Conservation (phyloP, 2,888 invertebrate genomes). For the Mantis religiosa region DNA sequence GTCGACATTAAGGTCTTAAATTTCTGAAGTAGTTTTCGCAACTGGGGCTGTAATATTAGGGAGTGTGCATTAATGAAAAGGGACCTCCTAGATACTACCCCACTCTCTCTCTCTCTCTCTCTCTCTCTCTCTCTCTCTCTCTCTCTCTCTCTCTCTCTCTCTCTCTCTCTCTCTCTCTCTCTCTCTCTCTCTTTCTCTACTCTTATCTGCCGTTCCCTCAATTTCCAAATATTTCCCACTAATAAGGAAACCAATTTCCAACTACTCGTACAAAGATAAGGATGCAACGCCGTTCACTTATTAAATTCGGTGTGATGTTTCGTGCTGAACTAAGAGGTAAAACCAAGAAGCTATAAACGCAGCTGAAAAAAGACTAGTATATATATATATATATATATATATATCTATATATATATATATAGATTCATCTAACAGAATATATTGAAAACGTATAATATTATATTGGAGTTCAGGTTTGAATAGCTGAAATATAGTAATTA, state of each 20-base stretch:
- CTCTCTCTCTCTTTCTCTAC: neutral
- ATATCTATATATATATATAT: too few species aligned
- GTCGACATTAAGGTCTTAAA: neutral
- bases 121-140: neutral
- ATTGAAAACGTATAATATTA: too few species aligned
- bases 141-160: neutral
- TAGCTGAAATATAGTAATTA: too few species aligned
- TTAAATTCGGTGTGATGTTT: neutral
- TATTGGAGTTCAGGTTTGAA: too few species aligned
- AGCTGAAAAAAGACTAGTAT: too few species aligned
- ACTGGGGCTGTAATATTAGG: neutral
- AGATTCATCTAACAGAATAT: too few species aligned
- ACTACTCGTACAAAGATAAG: neutral
- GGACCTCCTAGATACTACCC: neutral
- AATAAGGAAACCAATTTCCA: neutral
- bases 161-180: neutral
- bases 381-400: too few species aligned
- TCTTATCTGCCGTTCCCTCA: neutral
- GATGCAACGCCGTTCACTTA: neutral
- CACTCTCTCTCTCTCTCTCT: neutral
- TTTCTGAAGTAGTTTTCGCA: neutral
- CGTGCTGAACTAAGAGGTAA: too few species aligned
- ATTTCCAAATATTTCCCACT: neutral
- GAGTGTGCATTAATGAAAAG: neutral
- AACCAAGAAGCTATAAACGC: too few species aligned